Evolutionary conservation across 2,888 invertebrate species (phyloP), one percentile per base, ranked within the genome.

Genomic region (Halictus ligatus): DNA sequence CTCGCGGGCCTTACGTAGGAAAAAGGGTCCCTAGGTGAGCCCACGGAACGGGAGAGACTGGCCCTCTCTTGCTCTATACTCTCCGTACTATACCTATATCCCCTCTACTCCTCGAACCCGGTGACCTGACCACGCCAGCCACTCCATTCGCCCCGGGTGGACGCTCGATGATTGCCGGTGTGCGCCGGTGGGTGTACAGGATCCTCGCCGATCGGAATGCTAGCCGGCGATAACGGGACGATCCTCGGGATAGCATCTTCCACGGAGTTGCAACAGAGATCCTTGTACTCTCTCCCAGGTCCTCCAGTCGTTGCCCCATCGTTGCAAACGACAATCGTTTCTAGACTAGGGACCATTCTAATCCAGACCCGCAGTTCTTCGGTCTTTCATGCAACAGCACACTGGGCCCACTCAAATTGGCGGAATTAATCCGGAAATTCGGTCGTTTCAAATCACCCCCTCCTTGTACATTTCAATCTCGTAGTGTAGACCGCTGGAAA

Each of bases 1-100:
- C 69, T 67, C 81, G 69, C 80, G 93, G 94, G 95, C 94, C 95
- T 94, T 95, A 94, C 94, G 94, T 94, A 94, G 92, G 88, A 10
- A n/a, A 91, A 89, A 87, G 92, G 91, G 91, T 89, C 92, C 92
- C 82, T 87, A 91, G 89, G 88, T 90, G 87, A 90, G 89, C 84
- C 90, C 75, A 88, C 88, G 89, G 81, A 90, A 90, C 91, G 85
- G 84, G 89, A 92, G 88, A 89, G 88, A 84, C 87, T 86, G 82
- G 83, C 87, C 89, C 73, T 83, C 69, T 80, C 78, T 81, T 78
- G 69, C 75, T 82, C 82, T 87, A 64, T 78, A 60, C 72, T 71
- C 76, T 73, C 85, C 54, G 58, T 75, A 75, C 75, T 81, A 40
- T 82, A 72, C 80, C 60, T 67, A 35, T 79, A 64, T 21, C 50